Percentiles rank a stretch among this genome's conserved stretches.
Conservation (phyloP, 2,797 vertebrate species). For the Neosilurus hyrtlii region DNA sequence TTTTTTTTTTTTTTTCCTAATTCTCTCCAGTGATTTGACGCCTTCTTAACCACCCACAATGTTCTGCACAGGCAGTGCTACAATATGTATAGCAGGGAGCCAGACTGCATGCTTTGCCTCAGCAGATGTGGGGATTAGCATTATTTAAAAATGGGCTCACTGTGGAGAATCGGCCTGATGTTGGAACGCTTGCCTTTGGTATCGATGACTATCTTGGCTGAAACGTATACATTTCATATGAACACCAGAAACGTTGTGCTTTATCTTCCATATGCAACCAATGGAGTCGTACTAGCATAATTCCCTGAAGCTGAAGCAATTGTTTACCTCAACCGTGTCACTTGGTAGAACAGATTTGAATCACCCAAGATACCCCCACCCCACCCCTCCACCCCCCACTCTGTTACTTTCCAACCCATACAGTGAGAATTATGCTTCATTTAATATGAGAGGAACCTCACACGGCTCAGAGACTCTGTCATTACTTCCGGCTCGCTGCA, state of each 20-base stretch:
- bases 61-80: neutral
- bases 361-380: neutral
- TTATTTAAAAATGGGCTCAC: constrained; percentile 31
- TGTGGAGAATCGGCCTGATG: constrained; percentile 36
- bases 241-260: constrained; percentile 1
- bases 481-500: constrained; percentile 64
- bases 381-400: neutral
- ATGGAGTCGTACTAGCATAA: constrained; percentile 2
- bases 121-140: constrained; percentile 41
- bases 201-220: constrained; percentile 24
- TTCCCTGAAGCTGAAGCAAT: neutral
- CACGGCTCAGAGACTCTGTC: constrained; percentile 55
- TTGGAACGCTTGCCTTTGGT: constrained; percentile 20
- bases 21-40: neutral
- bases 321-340: constrained; percentile 18
- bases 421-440: constrained; percentile 61
- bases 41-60: constrained; percentile 23
- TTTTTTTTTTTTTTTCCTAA: neutral
- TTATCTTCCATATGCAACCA: constrained; percentile 8
- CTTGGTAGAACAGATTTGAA: neutral
- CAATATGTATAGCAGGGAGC: constrained; percentile 20
- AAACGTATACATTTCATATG: constrained; percentile 3
- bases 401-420: constrained; percentile 37
- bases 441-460: constrained; percentile 65
- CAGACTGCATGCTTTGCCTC: constrained; percentile 4